Evolutionary conservation across 1,140 invertebrate species (phyloP), one percentile per base, ranked within the genome.

Genomic region (Pseudoatta argentina): DNA sequence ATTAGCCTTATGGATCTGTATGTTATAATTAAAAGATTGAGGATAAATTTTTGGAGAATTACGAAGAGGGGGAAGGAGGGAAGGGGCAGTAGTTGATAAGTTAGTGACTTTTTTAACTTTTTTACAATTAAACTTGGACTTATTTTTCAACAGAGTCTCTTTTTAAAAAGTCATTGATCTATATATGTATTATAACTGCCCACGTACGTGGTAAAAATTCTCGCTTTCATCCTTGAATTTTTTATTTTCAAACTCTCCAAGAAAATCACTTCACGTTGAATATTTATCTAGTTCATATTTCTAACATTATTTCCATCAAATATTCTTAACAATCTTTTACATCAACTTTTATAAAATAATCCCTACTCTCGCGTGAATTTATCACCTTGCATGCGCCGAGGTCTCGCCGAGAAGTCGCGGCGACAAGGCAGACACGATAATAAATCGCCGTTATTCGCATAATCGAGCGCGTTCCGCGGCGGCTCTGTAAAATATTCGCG

Each of bases 371-470:
- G 14, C 21, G 27, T 18, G 30, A 39, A 69, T 34, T 67, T 79
- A 55, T 69, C 76, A 18, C 12, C 34, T 18, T 16, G 34, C 1
- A 39, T 4, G 48, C 8, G 21, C 21, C 6, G 18, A 48, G 10
- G 51, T 16, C 44, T 21, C 48, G 61, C 27, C 6, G n/a, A 78
- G 44, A 61, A 78, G 44, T 48, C 59, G 1, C 61, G 44, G n/a
- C 18, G 76, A 44, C 39, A 72, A 72, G 78, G 78, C 18, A 44
- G 66, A 81, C 64, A 57, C 64, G 30, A n/a, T 34, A 39, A 57
- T 57, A 81, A 72, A 81, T 81, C 34, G 59, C 48, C 64, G 66
- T 57, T 81, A 81, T 21, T 57, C 66, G 66, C 66, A 57, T 71
- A 71, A 81, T 71, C 66, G 66, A 55, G 64, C 55, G 7, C 67